Evolutionary conservation across 2,113 vertebrate genomes (phyloP).

Genomic region (Puffinus mauretanicus): DNA sequence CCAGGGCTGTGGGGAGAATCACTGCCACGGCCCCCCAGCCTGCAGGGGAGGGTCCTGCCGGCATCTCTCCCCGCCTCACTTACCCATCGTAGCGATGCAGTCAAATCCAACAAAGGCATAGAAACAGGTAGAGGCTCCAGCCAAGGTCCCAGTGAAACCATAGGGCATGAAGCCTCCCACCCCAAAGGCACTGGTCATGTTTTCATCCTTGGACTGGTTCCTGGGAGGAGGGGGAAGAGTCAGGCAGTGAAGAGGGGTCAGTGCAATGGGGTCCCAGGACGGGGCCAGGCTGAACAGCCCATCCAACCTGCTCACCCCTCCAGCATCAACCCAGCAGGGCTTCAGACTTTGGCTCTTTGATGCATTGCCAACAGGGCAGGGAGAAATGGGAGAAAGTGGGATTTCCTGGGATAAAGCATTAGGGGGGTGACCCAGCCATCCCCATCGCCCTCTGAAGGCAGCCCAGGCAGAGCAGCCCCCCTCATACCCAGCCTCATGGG

Average conservation of each 20-base stretch:
- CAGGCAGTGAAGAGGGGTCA: not conserved
- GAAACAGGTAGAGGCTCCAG: slow-evolving; percentile 86
- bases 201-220: slow-evolving; percentile 64
- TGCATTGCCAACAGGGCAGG: not conserved
- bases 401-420: not conserved
- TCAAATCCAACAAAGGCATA: slow-evolving; percentile 91
- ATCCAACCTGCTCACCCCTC: not conserved
- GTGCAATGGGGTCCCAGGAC: not conserved
- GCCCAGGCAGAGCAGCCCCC: accelerated
- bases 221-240: slow-evolving; percentile 51
- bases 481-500: not conserved
- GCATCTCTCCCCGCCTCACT: not conserved
- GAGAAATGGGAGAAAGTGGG: not conserved
- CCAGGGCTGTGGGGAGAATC: accelerated
- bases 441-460: not conserved
- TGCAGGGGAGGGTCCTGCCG: not conserved
- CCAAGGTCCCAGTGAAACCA: slow-evolving; percentile 79
- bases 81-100: slow-evolving; percentile 85
- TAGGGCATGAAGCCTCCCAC: slow-evolving; percentile 85
- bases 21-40: not conserved
- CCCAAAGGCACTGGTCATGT: slow-evolving; percentile 73
- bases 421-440: not conserved
- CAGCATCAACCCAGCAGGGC: not conserved
- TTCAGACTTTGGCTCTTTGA: not conserved
- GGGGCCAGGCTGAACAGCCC: not conserved